A percentile compares a stretch with the other conserved stretches of the same genome.
These are phyloP conservation scores for Asteroscopus sphinx DNA, from an alignment of 2,888 invertebrate species.

Conservation along the genomic window DNA sequence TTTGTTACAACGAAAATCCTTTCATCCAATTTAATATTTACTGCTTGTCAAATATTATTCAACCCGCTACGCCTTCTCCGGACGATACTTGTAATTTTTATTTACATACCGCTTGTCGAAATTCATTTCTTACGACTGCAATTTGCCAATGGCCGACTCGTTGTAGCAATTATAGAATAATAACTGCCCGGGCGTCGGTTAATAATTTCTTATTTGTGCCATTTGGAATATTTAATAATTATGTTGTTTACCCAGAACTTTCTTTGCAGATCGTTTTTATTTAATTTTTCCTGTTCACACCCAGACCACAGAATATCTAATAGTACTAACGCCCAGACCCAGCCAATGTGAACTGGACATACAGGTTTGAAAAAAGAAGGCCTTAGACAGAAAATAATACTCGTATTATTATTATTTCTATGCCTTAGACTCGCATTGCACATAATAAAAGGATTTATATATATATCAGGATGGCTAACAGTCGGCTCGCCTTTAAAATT, in stretches of 20 bases:
- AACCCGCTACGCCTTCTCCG: constrained; percentile 71
- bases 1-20: constrained; percentile 72
- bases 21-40: constrained; percentile 83
- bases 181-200: constrained; percentile 47
- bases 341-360: too few species aligned
- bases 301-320: too few species aligned
- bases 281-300: too few species aligned
- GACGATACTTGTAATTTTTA: constrained; percentile 75
- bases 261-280: not conserved
- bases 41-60: constrained; percentile 83
- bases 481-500: too few species aligned
- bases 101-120: constrained; percentile 73
- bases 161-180: constrained; percentile 69
- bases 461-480: too few species aligned
- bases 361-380: too few species aligned
- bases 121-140: constrained; percentile 74
- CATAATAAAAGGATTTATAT: too few species aligned
- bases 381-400: too few species aligned
- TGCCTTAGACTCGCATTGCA: too few species aligned
- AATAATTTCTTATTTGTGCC: constrained; percentile 61
- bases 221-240: constrained; percentile 27
- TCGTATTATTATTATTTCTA: too few species aligned
- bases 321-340: too few species aligned
- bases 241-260: constrained; percentile 10
- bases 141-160: constrained; percentile 69